Base-by-base conservation (phyloP, 2,888 invertebrate genomes). In the Plusia festucae region DNA sequence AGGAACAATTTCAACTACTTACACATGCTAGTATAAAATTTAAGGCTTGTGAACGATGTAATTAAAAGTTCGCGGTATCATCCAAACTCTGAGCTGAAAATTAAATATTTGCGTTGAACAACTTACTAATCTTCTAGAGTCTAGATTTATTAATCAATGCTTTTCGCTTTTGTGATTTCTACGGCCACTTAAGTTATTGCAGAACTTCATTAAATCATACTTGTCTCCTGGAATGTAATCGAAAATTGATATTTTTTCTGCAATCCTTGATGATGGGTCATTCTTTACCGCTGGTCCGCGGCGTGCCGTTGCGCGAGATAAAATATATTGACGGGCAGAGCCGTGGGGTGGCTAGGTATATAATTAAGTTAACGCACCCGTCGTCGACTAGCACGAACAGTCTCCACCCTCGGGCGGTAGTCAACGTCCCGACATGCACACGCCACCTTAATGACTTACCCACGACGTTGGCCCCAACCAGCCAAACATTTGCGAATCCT, bases 381-480 rank as follows among this genome's bases (percentile, higher is more conserved):
- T 87, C 88, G 85, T 78, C 82, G 82, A 79, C 83, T 75, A 82
- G 84, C 82, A 79, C 82, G 84, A 82, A 84, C 82, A 82, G 82
- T 82, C 78, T 79, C 84, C 84, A 82, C 85, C 88, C 88, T 81
- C 79, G 77, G 81, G 84, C 84, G 79, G 80, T 77, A 83, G 82
- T 79, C 86, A 79, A 79, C 82, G 82, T 77, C 82, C 85, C 84
- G 85, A 85, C 90, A 85, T 89, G 89, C 90, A 90, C 89, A 88
- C 89, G 89, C 89, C 90, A 88, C 88, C 89, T 89, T 91, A 91
- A 91, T 89, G 90, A 90, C 88, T 87, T 84, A 83, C 87, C 85
- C 82, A 83, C 84, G 85, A 83, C 84, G 81, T 84, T 85, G 84
- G 85, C 68, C 79, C 82, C 79, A 86, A 60, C 67, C 59, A 65